Base-by-base conservation (phyloP, 1,140 invertebrate genomes). In the Tribolium castaneum region DNA sequence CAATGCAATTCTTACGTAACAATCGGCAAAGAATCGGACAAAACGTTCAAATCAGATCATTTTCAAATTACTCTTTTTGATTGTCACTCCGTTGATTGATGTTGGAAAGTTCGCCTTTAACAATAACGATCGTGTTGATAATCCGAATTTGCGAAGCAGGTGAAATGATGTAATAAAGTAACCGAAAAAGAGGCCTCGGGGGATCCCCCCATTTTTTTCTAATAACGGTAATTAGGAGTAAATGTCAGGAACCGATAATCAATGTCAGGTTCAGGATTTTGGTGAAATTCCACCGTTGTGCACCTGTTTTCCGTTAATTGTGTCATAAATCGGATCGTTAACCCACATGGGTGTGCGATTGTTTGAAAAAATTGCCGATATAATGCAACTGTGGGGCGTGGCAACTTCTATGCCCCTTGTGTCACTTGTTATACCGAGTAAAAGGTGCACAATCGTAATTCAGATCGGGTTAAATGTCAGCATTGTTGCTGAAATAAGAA, bases 381-480 rank as follows among this genome's bases (percentile, higher is more conserved):
- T 19, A 73, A 54, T 73, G 39, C 49, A 22, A 54, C 34, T 52
- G 16, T n/a, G 52, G 71, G 59, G 71, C 71, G 71, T 73, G 71
- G 71, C 52, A 25, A 12, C 50, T 73, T 30, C 52, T 52, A 12
- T 73, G 49, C 49, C 52, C 49, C 50, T 39, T 50, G 52, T 73
- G 45, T 35, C 52, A 73, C 71, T 66, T 66, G 54, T 66, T 66
- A 30, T 30, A 30, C 25, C 12, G 19, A 73, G 71, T 73, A 73
- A 73, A 73, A 73, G 71, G 71, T 54, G 71, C 49, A 73, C 22
- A 19, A 35, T 30, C 22, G 56, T 72, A n/a, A 12, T 72, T 35
- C 35, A 35, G 12, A 13, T 72, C 49, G 45, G 71, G 71, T 73
- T 73, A 73, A 73, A 73, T 73, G 71, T 73, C 71, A 73, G 54